Conservation (phyloP, 2,888 invertebrate genomes). For the Sinelater perroti region DNA sequence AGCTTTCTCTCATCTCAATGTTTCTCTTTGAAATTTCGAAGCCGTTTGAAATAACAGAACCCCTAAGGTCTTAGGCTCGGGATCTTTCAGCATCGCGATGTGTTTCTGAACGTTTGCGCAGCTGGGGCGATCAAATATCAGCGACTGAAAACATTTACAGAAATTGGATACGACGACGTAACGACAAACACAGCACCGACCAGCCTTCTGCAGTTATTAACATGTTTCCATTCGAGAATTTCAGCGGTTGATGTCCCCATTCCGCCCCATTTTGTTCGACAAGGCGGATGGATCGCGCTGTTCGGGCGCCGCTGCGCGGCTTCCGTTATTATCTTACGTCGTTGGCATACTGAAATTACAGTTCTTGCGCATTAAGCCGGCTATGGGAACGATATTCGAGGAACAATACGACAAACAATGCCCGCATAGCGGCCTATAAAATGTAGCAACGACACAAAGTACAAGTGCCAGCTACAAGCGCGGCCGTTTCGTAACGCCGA, state of each 20-base stretch:
- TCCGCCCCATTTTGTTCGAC: no score
- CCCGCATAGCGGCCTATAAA: neutral
- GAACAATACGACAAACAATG: no score
- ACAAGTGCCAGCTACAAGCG: constrained; percentile 11
- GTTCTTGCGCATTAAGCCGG: neutral
- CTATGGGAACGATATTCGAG: neutral
- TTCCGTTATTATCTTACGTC: neutral
- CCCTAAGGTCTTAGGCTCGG: no score
- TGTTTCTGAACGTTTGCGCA: constrained; percentile 1
- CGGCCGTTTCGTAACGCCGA: constrained; percentile 17
- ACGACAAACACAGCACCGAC: constrained; percentile 9
- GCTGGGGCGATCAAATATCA: constrained; percentile 22
- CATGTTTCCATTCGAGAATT: no score
- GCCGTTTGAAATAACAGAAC: no score
- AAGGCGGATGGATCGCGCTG: no score
- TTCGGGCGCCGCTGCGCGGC: constrained; percentile 2
- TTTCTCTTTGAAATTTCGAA: no score
- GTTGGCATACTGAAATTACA: neutral
- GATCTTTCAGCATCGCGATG: no score
- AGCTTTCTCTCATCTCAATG: no score
- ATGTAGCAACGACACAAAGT: constrained; percentile 3
- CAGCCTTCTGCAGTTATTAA: constrained; percentile 2
- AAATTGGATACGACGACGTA: constrained; percentile 29
- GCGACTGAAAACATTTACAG: constrained; percentile 26
- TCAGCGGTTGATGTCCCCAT: no score